phyloP scores from a whole-genome alignment of 2,797 vertebrate genomes.

The Coilia nasus region DNA sequence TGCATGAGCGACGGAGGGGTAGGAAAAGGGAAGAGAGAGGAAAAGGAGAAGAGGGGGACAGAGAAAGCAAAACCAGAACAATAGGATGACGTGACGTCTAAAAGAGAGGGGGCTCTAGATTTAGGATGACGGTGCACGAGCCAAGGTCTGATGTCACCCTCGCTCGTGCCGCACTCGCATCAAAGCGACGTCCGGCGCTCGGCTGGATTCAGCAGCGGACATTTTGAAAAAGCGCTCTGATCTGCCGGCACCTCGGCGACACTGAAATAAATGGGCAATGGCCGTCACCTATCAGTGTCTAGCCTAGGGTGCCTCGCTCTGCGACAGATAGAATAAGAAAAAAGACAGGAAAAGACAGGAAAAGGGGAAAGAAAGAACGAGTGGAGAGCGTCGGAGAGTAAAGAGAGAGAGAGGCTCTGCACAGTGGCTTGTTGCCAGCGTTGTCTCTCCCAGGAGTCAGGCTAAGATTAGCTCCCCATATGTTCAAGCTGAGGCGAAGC shows the following conservation, averaged over 20 bases:
- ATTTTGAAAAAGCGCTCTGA: slow-evolving; percentile 16
- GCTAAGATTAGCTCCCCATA: slow-evolving; percentile 86
- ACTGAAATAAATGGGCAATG: neutral
- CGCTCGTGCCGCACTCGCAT: slow-evolving; percentile 6
- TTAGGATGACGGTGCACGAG: slow-evolving; percentile 19
- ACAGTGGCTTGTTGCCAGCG: slow-evolving; percentile 73
- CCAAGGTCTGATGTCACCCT: slow-evolving; percentile 15
- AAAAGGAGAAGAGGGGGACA: neutral
- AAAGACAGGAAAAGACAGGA: slow-evolving; percentile 14
- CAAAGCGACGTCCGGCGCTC: neutral
- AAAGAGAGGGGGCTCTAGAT: slow-evolving; percentile 27
- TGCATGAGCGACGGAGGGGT: neutral
- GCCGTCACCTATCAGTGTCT: neutral
- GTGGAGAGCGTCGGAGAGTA: slow-evolving; percentile 33
- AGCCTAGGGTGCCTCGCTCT: neutral
- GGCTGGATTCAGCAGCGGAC: neutral
- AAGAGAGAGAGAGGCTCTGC: slow-evolving; percentile 52
- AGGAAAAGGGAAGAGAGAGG: neutral
- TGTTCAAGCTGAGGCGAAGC: slow-evolving; percentile 74
- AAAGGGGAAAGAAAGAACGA: slow-evolving; percentile 20
- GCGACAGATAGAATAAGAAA: neutral
- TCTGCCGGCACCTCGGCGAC: neutral
- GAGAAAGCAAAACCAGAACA: neutral
- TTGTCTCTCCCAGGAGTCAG: slow-evolving; percentile 73
- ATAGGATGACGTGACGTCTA: slow-evolving; percentile 19